phyloP scores from a whole-genome alignment of 2,797 vertebrate species.

The Alauda arvensis region DNA sequence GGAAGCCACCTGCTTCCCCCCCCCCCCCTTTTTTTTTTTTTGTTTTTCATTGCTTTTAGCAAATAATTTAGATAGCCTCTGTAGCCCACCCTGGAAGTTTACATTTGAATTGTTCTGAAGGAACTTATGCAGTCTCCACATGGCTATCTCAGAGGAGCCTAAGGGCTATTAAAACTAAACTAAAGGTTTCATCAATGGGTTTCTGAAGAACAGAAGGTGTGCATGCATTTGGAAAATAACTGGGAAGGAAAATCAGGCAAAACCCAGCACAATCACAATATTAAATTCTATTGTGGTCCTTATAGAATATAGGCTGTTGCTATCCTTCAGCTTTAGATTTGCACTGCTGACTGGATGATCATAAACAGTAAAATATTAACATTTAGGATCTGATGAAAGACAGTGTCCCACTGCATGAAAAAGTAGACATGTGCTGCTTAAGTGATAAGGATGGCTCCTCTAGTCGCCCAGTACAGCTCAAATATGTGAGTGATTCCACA shows the following conservation, averaged over 20 bases:
- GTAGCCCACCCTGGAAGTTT: background rate
- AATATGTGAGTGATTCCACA: accelerated
- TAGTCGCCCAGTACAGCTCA: background rate
- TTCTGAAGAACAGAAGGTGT: background rate
- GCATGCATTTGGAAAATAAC: background rate
- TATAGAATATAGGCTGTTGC: background rate
- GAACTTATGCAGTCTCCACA: background rate
- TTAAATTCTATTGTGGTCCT: background rate
- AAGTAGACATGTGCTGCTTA: background rate
- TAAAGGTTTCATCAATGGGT: background rate
- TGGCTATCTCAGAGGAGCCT: background rate
- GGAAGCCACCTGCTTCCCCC: background rate
- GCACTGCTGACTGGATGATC: background rate
- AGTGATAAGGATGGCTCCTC: background rate
- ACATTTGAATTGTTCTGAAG: background rate
- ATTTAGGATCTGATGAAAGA: background rate
- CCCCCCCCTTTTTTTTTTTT: background rate
- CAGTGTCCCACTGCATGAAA: background rate
- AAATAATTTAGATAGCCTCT: background rate
- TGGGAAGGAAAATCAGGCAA: background rate
- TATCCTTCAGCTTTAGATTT: background rate
- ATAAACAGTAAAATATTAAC: background rate
- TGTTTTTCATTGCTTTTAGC: background rate
- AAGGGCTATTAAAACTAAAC: background rate
- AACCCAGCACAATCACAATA: background rate